Evolutionary conservation across 2,113 vertebrate species (phyloP).

Genomic region (Ochotona princeps): DNA sequence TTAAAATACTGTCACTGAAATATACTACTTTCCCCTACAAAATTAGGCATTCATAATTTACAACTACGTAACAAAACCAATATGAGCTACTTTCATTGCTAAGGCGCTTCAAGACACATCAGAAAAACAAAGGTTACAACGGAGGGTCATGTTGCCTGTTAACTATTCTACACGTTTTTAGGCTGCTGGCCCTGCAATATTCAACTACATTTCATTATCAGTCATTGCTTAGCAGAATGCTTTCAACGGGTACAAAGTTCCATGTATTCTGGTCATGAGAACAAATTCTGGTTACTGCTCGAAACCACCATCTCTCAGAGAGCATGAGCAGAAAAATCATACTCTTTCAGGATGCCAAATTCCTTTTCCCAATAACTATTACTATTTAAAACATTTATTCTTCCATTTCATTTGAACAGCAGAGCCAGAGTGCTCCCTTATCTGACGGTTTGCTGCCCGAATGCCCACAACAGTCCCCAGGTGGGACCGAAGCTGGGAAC

Average conservation of each 20-base stretch:
- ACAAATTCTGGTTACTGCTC: neutral
- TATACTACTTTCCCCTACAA: neutral
- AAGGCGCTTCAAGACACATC: neutral
- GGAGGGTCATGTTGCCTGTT: neutral
- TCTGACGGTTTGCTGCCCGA: too few relatives aligned
- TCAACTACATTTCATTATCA: neutral
- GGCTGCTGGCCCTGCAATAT: neutral
- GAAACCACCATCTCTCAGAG: neutral
- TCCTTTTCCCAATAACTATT: neutral
- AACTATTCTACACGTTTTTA: neutral
- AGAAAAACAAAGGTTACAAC: neutral
- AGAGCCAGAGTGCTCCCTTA: too few relatives aligned
- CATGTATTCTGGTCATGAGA: neutral
- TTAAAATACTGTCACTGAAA: neutral
- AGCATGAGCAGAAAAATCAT: neutral
- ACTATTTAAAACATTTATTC: neutral
- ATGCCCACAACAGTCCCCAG: too few relatives aligned
- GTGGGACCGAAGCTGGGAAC: too few relatives aligned
- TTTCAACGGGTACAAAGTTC: neutral
- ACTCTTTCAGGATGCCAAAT: neutral
- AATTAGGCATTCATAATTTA: neutral
- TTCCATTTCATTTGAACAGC: too few relatives aligned
- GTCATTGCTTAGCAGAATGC: neutral
- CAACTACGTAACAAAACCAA: slow-evolving; percentile 21
- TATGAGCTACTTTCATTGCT: neutral